These are phyloP conservation scores for Baccha elongata DNA, from an alignment of 2,888 invertebrate species.

Conservation along the genomic window DNA sequence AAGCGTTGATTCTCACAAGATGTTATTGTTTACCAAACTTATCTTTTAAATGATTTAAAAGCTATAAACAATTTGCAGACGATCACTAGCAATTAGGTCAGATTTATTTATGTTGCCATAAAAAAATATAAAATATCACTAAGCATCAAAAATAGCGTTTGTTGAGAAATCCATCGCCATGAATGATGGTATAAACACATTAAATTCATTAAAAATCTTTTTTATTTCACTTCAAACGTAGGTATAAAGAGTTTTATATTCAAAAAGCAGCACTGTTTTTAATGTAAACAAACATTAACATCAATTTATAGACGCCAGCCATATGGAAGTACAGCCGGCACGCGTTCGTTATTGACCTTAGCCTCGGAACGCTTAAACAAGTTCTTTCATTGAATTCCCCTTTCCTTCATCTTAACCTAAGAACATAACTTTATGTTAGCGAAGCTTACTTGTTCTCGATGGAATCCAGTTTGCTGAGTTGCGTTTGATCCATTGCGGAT, in stretches of 20 bases:
- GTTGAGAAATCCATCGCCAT: neutral
- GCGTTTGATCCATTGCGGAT: conserved; percentile 80
- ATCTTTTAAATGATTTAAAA: no score
- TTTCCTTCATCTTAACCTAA: neutral
- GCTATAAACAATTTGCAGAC: neutral
- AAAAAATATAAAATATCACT: neutral
- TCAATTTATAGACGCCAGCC: neutral
- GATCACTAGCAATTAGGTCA: neutral
- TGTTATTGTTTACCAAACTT: neutral
- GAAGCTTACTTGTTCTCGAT: conserved; percentile 81
- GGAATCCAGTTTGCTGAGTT: conserved; percentile 79
- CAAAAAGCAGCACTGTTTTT: neutral
- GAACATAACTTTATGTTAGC: neutral
- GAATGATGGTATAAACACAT: conserved; percentile 10
- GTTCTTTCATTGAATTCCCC: neutral
- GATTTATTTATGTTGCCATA: neutral
- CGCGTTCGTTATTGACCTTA: conserved; percentile 47
- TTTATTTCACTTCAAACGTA: neutral
- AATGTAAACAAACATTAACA: conserved; percentile 8
- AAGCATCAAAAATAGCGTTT: conserved; percentile 2
- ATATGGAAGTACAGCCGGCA: conserved; percentile 9
- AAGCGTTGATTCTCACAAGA: neutral
- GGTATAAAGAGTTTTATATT: neutral
- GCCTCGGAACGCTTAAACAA: conserved; percentile 28
- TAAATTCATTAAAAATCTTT: neutral